Conservation (phyloP, 2,888 invertebrate species). For the Sarcophaga caerulescens region DNA sequence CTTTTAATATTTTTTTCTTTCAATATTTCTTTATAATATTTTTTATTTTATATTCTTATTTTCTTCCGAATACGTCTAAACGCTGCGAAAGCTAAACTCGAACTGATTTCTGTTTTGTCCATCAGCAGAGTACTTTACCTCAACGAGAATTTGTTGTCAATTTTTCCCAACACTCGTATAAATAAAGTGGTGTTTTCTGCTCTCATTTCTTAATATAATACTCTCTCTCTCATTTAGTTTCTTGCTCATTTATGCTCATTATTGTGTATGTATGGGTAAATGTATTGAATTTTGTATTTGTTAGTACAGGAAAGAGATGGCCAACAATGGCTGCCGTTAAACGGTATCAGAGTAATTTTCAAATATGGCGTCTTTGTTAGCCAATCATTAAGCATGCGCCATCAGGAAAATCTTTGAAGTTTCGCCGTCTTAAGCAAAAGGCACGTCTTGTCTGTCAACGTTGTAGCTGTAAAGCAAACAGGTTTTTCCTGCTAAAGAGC, state of each 20-base stretch:
- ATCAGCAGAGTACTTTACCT: conserved; percentile 68
- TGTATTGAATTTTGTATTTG: too few species aligned
- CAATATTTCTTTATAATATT: conserved; percentile 46
- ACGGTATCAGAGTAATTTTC: conserved; percentile 76
- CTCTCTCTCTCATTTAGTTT: conserved; percentile 50
- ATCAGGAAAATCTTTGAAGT: conserved; percentile 62
- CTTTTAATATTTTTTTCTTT: conserved; percentile 47
- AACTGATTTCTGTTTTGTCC: conserved; percentile 75
- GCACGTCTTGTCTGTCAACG: conserved; percentile 56
- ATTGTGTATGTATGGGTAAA: too few species aligned
- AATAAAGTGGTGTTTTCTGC: conserved; percentile 32
- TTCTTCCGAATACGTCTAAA: conserved; percentile 78
- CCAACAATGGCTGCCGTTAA: conserved; percentile 69
- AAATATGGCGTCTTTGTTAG: conserved; percentile 80
- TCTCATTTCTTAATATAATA: conserved; percentile 26
- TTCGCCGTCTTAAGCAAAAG: conserved; percentile 55
- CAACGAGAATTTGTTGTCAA: conserved; percentile 68
- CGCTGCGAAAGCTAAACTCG: conserved; percentile 79
- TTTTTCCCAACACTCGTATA: neutral
- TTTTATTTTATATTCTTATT: conserved; percentile 36
- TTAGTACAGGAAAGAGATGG: conserved; percentile 57
- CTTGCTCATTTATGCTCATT: neutral
- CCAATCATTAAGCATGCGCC: conserved; percentile 81
- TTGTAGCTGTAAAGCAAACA: conserved; percentile 57
- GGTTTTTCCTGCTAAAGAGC: conserved; percentile 52